Base-by-base conservation (phyloP, 2,113 vertebrate genomes). In the Alexandromys fortis region DNA sequence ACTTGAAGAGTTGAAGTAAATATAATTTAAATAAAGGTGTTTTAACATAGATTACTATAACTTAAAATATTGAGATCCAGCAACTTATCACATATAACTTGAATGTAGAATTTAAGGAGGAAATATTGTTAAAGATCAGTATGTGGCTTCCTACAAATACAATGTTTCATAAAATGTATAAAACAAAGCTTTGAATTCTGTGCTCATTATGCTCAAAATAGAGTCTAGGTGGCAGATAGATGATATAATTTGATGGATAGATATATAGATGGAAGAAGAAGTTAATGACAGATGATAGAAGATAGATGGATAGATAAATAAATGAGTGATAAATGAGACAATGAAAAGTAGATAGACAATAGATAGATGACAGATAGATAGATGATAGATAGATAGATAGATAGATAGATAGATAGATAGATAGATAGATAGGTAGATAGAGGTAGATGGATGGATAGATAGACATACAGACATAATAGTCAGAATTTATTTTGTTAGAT, bases 1-100 rank as follows among this genome's bases (percentile, higher is more conserved):
- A 95, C 79, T 58, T 94, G 73, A 93, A 68, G 22, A 52, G 12
- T 35, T 19, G 82, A 88, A 49, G 52, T 96, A 89, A 92, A 33
- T 2, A 70, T 0, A 90, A 89, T 75, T 38, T 75, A 88, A 92
- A 79, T 86, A 73, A 79, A 76, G 5, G 28, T 42, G 76, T 3
- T 89, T 55, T 67, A 33, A 90, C 47, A 47, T 63, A 94, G n/a
- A 73, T 47, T 47, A n/a, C 24, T 77, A 10, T 33, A 47, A 35
- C 42, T 65, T 76, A 72, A 94, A 96, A 45, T 13, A 61, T 1
- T 28, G 22, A 89, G 91, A 93, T 13, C 28, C 28, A 30, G 26
- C 58, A 61, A 72, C 49, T 61, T 14, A 68, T 49, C 30, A 76
- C 17, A 65, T 2, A 76, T 65, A 5, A 16, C 10, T 87, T 79